These are phyloP conservation scores for Oenanthe oenanthe DNA, from an alignment of 2,113 vertebrate genomes.

Conservation along the genomic window DNA sequence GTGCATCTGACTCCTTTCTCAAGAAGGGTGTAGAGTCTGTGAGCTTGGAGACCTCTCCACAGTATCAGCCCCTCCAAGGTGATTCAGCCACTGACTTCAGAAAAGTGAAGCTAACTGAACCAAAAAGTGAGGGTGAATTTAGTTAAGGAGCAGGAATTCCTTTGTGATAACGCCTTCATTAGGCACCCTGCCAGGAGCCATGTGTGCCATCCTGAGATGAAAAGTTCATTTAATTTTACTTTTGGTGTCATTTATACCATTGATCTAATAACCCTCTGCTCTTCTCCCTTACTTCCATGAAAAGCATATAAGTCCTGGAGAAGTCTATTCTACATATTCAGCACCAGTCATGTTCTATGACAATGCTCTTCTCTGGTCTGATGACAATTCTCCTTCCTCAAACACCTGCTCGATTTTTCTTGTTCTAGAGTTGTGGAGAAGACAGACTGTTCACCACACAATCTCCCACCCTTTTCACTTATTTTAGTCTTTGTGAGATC, in stretches of 20 bases:
- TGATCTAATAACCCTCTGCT: background rate
- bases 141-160: background rate
- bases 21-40: background rate
- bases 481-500: background rate
- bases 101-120: background rate
- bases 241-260: background rate
- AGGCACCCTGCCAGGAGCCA: background rate
- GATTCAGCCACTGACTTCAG: background rate
- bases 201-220: background rate
- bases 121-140: background rate
- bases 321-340: background rate
- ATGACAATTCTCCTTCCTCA: background rate
- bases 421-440: background rate
- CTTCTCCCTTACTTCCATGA: background rate
- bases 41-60: background rate
- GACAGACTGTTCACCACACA: background rate
- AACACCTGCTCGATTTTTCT: background rate
- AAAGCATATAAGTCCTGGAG: background rate
- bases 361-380: background rate
- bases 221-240: background rate
- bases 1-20: background rate
- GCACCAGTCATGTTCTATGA: background rate
- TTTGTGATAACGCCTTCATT: background rate
- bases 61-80: too few relatives aligned
- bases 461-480: background rate